phyloP scores from a whole-genome alignment of 2,113 vertebrate genomes.

The Clarias batrachus region DNA sequence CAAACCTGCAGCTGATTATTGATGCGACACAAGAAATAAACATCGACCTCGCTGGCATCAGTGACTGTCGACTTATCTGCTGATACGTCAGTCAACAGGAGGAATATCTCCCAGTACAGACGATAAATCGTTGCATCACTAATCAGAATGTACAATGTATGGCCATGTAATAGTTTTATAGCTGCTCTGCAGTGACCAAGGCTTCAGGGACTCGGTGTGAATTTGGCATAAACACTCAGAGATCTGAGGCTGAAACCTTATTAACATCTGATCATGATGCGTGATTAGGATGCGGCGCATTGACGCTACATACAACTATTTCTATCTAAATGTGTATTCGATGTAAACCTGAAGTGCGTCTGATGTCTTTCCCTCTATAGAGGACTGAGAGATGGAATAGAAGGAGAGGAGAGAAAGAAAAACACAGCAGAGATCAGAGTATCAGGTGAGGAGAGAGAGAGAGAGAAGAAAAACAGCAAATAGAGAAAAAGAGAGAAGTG shows the following conservation, averaged over 20 bases:
- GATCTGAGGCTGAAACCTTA: not conserved
- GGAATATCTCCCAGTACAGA: no score
- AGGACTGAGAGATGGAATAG: conserved; percentile 33
- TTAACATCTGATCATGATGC: not conserved
- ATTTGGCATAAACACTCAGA: not conserved
- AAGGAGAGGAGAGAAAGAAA: not conserved
- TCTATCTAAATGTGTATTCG: not conserved
- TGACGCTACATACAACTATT: not conserved
- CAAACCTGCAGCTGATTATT: no score
- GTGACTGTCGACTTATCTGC: no score
- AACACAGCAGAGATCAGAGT: not conserved
- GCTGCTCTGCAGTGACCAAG: not conserved
- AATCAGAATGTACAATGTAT: not conserved
- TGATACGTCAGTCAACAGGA: no score
- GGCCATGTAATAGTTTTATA: not conserved
- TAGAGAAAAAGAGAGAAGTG: not conserved
- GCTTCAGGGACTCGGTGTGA: not conserved
- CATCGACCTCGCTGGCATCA: no score
- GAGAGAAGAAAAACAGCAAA: not conserved
- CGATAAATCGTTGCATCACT: no score
- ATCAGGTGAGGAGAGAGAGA: no score
- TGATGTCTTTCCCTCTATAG: conserved; percentile 77
- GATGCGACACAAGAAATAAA: no score
- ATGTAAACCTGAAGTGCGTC: not conserved
- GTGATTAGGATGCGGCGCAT: not conserved